phyloP scores from a whole-genome alignment of 1,140 invertebrate genomes.

The Cryptotermes secundus region DNA sequence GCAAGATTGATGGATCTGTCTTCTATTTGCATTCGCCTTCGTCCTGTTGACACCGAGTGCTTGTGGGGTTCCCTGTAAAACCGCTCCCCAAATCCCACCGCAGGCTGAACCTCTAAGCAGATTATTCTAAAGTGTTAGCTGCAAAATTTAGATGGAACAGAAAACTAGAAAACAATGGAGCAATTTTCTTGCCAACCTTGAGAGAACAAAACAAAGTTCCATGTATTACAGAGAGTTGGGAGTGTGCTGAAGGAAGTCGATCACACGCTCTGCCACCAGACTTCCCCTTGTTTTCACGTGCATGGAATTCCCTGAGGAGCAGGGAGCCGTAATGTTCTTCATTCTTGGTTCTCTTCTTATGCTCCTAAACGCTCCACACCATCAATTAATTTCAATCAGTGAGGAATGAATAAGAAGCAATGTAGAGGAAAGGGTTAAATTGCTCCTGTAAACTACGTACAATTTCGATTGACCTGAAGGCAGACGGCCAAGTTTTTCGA shows the following conservation, averaged over 20 bases:
- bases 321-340: not conserved
- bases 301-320: not conserved
- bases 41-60: not conserved
- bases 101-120: not conserved
- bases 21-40: not conserved
- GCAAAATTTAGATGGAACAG: not conserved
- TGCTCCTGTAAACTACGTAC: too few species aligned
- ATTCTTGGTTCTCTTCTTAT: not conserved
- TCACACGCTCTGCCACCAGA: not conserved
- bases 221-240: not conserved
- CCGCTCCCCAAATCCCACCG: not conserved
- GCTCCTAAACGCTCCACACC: too few species aligned
- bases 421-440: too few species aligned
- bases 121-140: not conserved
- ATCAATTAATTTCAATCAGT: too few species aligned
- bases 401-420: too few species aligned
- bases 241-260: not conserved
- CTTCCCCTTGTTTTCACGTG: not conserved
- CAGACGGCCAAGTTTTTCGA: too few species aligned
- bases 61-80: not conserved
- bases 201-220: not conserved
- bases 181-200: not conserved
- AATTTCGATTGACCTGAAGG: too few species aligned
- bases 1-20: not conserved
- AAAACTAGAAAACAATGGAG: not conserved